phyloP scores from a whole-genome alignment of 2,797 vertebrate genomes.

The Meda fulgida region DNA sequence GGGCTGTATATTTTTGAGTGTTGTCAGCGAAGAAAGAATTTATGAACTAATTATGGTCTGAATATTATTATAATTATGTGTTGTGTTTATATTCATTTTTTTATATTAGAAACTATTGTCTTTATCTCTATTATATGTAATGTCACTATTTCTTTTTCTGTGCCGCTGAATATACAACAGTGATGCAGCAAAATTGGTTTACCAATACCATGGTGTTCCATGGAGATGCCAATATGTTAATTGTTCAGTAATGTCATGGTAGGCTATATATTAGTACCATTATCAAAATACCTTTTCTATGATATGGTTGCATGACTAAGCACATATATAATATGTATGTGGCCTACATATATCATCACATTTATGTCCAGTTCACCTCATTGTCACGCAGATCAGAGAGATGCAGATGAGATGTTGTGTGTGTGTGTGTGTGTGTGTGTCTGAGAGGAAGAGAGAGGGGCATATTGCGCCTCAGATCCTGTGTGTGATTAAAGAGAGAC shows the following conservation, averaged over 20 bases:
- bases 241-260: background rate
- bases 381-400: conserved; percentile 20
- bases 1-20: background rate
- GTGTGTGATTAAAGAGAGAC: conserved; percentile 27
- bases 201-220: background rate
- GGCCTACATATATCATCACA: background rate
- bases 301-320: background rate
- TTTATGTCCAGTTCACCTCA: background rate
- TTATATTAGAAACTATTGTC: background rate
- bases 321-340: background rate
- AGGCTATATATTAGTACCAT: too few species aligned
- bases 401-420: conserved; percentile 1
- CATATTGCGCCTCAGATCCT: conserved; percentile 25
- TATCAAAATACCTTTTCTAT: background rate
- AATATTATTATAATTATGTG: background rate
- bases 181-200: background rate
- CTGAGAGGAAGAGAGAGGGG: conserved; percentile 10
- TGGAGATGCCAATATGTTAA: background rate
- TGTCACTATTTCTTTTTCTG: background rate
- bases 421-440: conserved; percentile 33
- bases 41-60: background rate
- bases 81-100: background rate
- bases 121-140: background rate
- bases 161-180: background rate
- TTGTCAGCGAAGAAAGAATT: background rate